phyloP scores from a whole-genome alignment of 1,140 invertebrate species.

The Venustaconcha ellipsiformis region DNA sequence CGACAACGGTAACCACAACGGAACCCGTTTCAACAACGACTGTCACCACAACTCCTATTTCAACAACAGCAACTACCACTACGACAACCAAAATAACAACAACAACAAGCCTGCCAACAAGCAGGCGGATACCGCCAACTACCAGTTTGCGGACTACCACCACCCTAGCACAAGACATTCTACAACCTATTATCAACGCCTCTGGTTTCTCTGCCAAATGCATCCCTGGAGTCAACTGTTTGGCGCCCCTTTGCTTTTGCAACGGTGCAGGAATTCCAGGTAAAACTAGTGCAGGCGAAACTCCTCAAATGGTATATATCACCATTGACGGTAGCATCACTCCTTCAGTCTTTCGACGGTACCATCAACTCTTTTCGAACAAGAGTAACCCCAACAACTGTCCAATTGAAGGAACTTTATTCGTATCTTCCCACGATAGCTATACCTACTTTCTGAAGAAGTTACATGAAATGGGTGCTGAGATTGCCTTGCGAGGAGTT shows the following conservation, averaged over 20 bases:
- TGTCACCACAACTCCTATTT: neutral
- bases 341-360: constrained; percentile 4
- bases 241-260: constrained; percentile 25
- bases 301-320: constrained; percentile 29
- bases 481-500: constrained; percentile 27
- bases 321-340: constrained; percentile 32
- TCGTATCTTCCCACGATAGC: constrained; percentile 11
- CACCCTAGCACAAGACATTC: neutral
- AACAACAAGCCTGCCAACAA: neutral
- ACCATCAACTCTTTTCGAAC: constrained; percentile 7
- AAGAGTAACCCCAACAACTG: constrained; percentile 30
- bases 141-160: constrained; percentile 7
- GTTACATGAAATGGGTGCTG: constrained; percentile 15
- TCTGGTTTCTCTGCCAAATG: neutral
- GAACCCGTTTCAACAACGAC: neutral
- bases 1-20: neutral
- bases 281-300: constrained; percentile 9
- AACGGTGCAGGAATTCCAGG: constrained; percentile 15
- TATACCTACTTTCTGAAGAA: neutral
- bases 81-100: constrained; percentile 1
- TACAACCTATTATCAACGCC: neutral
- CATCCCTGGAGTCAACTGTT: constrained; percentile 18
- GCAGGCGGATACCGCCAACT: neutral
- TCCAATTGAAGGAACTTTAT: constrained; percentile 18
- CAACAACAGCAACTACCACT: constrained; percentile 1